Evolutionary conservation across 2,113 vertebrate species (phyloP).

Genomic region (Chlamydotis undulata): DNA sequence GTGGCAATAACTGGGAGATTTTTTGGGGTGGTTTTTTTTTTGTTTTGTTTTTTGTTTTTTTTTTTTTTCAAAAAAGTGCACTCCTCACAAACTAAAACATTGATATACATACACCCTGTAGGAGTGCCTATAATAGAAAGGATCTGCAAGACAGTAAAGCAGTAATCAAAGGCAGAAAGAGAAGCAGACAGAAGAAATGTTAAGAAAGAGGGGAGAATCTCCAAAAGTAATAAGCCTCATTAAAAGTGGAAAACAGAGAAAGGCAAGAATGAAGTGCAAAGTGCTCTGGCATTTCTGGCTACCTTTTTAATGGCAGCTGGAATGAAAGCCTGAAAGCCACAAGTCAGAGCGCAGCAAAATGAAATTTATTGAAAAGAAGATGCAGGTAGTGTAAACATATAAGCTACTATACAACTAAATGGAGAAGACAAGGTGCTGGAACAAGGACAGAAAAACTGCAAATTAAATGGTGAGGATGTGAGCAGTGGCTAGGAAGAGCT

Average conservation of each 20-base stretch:
- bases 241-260: conserved; percentile 4
- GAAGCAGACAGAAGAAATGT: not conserved
- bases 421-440: not conserved
- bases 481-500: not conserved
- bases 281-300: not conserved
- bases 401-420: not conserved
- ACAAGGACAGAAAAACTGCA: not conserved
- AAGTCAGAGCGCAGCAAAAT: not conserved
- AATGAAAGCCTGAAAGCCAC: not conserved
- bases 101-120: not conserved
- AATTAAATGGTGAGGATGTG: not conserved
- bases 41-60: too few relatives aligned
- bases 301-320: not conserved
- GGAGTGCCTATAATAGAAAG: not conserved
- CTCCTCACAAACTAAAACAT: not conserved
- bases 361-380: not conserved
- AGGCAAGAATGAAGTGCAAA: not conserved
- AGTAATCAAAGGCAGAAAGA: not conserved
- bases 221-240: not conserved
- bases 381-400: not conserved
- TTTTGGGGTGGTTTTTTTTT: not conserved
- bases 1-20: not conserved
- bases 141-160: not conserved
- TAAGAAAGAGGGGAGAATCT: not conserved
- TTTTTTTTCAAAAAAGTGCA: not conserved